A percentile compares a stretch with the other conserved stretches of the same genome.
These are phyloP conservation scores for Aphaenogaster floridana DNA, from an alignment of 1,140 invertebrate species.

Conservation along the genomic window DNA sequence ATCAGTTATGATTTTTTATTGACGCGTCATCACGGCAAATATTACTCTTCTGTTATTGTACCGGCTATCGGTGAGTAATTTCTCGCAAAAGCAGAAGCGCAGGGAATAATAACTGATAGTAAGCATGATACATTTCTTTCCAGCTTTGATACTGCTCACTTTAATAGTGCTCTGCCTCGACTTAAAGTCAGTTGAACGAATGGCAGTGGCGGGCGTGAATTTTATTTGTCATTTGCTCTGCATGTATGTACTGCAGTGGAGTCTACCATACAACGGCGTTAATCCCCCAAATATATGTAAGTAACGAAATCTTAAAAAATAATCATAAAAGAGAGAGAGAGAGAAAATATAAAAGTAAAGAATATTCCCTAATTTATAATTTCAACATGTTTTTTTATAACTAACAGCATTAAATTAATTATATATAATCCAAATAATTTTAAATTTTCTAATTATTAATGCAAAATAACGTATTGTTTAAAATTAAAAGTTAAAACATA, in stretches of 20 bases:
- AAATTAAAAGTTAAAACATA: not conserved
- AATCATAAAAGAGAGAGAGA: not conserved
- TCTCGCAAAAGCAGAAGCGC: not conserved
- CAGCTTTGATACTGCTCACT: constrained; percentile 86
- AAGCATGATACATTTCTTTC: constrained; percentile 16
- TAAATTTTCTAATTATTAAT: not conserved
- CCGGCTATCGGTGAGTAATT: constrained; percentile 85
- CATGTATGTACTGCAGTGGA: constrained; percentile 83
- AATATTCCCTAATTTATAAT: constrained; percentile 13
- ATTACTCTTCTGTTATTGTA: constrained; percentile 82
- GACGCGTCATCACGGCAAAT: constrained; percentile 82
- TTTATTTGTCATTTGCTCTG: constrained; percentile 86
- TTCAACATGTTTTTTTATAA: not conserved
- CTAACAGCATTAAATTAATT: not conserved
- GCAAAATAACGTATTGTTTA: not conserved
- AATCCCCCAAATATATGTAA: constrained; percentile 80
- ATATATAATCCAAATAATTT: not conserved
- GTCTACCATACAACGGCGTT: constrained; percentile 84
- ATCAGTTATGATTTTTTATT: constrained; percentile 84
- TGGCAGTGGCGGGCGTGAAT: constrained; percentile 83
- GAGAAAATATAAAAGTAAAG: not conserved
- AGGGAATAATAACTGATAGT: not conserved
- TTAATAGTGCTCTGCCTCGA: constrained; percentile 85
- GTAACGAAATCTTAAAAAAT: constrained; percentile 35
- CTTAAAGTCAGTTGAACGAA: constrained; percentile 82